Evolutionary conservation across 1,140 invertebrate species (phyloP).

Genomic region (Ericerus pela): DNA sequence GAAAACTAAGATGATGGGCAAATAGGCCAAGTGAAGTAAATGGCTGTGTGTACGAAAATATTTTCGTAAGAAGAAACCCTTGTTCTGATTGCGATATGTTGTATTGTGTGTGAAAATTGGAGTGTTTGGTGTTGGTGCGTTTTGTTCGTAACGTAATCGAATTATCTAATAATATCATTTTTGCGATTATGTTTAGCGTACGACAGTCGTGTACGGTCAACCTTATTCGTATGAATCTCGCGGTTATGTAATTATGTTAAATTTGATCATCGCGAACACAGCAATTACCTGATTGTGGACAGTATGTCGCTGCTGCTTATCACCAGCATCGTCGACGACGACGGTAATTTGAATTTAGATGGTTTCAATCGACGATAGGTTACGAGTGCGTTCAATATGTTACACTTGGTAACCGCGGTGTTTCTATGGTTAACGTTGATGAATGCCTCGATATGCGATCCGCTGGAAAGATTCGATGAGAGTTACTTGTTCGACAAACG

Average conservation of each 20-base stretch:
- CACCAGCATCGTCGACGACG: too few species aligned
- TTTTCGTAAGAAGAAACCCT: background rate
- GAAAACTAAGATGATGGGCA: too few species aligned
- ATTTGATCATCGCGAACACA: background rate
- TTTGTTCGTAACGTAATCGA: background rate
- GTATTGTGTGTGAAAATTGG: background rate
- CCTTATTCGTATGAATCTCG: background rate
- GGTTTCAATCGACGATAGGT: background rate
- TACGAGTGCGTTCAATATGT: background rate
- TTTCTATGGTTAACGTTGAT: slow-evolving; percentile 4
- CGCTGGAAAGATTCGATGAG: background rate
- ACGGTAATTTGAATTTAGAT: background rate
- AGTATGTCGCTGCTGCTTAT: too few species aligned
- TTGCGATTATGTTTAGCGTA: background rate
- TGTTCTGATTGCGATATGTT: background rate
- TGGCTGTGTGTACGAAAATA: background rate
- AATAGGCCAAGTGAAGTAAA: background rate
- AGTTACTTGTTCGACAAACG: background rate
- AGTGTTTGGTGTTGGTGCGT: background rate
- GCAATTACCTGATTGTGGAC: background rate
- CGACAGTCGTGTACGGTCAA: background rate
- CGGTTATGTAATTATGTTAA: background rate
- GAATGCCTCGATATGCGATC: background rate
- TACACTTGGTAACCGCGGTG: background rate
- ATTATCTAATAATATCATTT: background rate